phyloP scores from a whole-genome alignment of 2,797 vertebrate genomes.

The Coregonus sp. region DNA sequence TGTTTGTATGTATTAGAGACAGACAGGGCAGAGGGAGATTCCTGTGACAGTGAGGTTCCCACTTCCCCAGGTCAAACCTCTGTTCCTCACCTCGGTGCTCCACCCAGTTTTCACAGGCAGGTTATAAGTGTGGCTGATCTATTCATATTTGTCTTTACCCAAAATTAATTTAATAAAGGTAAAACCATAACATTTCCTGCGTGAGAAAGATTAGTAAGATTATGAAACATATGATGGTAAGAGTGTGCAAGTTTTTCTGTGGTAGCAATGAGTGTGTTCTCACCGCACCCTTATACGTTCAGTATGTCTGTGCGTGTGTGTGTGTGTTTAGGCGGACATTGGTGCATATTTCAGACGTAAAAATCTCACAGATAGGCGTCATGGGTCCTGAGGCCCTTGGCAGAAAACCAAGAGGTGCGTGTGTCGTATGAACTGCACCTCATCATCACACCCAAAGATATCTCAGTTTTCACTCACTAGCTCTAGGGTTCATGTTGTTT shows the following conservation, averaged over 20 bases:
- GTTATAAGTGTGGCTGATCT: constrained; percentile 1
- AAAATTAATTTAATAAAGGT: background rate
- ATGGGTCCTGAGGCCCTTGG: constrained; percentile 29
- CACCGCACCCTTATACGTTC: constrained; percentile 8
- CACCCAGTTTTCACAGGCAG: constrained; percentile 42
- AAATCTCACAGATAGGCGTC: constrained; percentile 56
- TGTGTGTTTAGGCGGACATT: constrained; percentile 18
- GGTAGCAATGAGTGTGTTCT: constrained; percentile 17
- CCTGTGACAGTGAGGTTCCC: constrained; percentile 58
- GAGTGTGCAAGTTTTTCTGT: background rate
- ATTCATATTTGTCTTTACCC: no score
- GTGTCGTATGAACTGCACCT: constrained; percentile 17
- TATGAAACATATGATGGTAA: constrained; percentile 1
- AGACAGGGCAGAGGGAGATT: constrained; percentile 30
- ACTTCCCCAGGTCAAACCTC: constrained; percentile 64
- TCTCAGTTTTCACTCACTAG: constrained; percentile 5
- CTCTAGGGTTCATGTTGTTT: constrained; percentile 8
- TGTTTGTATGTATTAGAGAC: constrained; percentile 30
- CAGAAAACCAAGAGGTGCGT: constrained; percentile 48
- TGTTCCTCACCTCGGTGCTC: constrained; percentile 46
- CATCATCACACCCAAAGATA: constrained; percentile 9
- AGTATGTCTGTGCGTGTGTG: background rate
- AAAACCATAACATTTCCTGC: constrained; percentile 31
- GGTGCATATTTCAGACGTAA: constrained; percentile 36
- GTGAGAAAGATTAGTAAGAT: background rate